Conservation (phyloP, 2,113 vertebrate species). For the Engraulis encrasicolus region DNA sequence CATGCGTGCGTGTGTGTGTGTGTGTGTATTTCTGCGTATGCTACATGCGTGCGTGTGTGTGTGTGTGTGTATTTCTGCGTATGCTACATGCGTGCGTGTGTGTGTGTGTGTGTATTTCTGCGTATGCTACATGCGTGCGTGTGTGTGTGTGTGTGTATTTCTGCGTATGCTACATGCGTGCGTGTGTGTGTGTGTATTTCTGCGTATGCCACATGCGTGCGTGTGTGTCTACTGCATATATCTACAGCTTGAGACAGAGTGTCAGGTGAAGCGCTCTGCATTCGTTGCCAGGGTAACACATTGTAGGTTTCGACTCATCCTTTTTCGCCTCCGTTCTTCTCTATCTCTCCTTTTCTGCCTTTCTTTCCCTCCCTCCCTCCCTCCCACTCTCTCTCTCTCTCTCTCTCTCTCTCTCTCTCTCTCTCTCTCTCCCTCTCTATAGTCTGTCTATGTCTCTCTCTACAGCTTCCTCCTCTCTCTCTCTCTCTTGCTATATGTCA, state of each 20-base stretch:
- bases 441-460: conserved; percentile 45
- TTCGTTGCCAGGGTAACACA: conserved; percentile 68
- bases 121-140: no score
- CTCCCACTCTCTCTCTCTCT: conserved; percentile 14
- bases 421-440: conserved; percentile 35
- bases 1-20: background rate
- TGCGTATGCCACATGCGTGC: background rate
- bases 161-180: background rate
- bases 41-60: background rate
- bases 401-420: conserved; percentile 29
- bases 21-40: background rate
- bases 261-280: background rate
- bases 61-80: no score
- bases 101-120: background rate
- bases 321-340: background rate
- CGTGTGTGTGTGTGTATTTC: background rate
- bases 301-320: conserved; percentile 48
- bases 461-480: conserved; percentile 30
- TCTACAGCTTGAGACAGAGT: background rate
- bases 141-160: background rate
- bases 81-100: no score
- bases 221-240: no score
- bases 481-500: no score
- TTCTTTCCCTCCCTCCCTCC: conserved; percentile 31
- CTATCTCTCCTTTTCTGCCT: conserved; percentile 20